Evolutionary conservation across 2,888 invertebrate genomes (phyloP).

Genomic region (Aporophyla lueneburgensis): DNA sequence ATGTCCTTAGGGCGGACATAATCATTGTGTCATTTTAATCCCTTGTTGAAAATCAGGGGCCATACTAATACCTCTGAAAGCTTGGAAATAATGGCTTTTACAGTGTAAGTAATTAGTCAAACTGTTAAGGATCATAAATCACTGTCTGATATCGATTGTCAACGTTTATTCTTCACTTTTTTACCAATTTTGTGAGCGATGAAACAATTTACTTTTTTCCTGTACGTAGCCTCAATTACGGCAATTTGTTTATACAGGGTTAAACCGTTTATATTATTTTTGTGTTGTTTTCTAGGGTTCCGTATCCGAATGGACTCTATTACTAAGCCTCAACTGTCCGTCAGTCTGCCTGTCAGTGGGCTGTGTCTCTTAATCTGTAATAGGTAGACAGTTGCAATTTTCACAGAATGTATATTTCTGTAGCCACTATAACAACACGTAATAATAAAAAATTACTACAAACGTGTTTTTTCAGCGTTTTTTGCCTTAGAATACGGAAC

Average conservation of each 20-base stretch:
- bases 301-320: too few relatives aligned
- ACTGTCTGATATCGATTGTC: conserved; percentile 27
- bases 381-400: too few relatives aligned
- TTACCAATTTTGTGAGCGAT: neutral
- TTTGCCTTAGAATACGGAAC: too few relatives aligned
- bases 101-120: conserved; percentile 37
- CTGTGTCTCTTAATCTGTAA: too few relatives aligned
- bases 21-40: neutral
- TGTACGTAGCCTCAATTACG: conserved; percentile 22
- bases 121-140: conserved; percentile 31
- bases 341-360: too few relatives aligned
- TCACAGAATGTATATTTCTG: too few relatives aligned
- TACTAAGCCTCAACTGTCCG: too few relatives aligned
- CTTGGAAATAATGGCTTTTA: conserved; percentile 27
- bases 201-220: conserved; percentile 30
- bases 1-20: neutral
- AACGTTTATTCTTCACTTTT: conserved; percentile 24
- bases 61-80: conserved; percentile 12
- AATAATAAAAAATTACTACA: too few relatives aligned
- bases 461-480: too few relatives aligned
- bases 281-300: too few relatives aligned
- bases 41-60: conserved; percentile 22
- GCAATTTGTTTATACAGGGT: conserved; percentile 10
- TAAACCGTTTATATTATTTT: neutral
- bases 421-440: too few relatives aligned